These are phyloP conservation scores for Clunio marinus DNA, from an alignment of 2,888 invertebrate genomes.

Conservation along the genomic window DNA sequence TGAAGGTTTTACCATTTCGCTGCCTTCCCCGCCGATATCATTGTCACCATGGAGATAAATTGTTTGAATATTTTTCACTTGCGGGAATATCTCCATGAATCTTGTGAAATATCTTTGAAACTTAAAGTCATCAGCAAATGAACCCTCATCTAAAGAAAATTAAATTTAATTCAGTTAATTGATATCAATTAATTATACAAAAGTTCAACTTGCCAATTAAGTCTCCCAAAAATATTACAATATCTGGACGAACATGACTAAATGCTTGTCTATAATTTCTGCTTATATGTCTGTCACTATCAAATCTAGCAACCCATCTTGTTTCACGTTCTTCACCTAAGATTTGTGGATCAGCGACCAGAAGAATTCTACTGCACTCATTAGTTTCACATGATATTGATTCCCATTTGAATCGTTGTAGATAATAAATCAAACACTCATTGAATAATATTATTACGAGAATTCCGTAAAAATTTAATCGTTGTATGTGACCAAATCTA, in stretches of 20 bases:
- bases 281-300: constrained; percentile 72
- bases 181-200: constrained; percentile 19
- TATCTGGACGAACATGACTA: not conserved
- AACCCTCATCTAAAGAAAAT: constrained; percentile 74
- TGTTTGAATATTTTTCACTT: constrained; percentile 54
- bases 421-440: constrained; percentile 47
- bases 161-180: constrained; percentile 13
- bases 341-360: constrained; percentile 90
- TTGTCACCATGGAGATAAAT: constrained; percentile 94
- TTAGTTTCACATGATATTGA: constrained; percentile 48
- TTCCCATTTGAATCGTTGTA: constrained; percentile 48
- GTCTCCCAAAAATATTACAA: not conserved
- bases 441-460: constrained; percentile 47
- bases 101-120: constrained; percentile 71
- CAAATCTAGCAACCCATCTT: constrained; percentile 69
- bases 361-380: constrained; percentile 61
- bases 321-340: constrained; percentile 75
- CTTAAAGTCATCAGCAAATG: constrained; percentile 64
- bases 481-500: constrained; percentile 24
- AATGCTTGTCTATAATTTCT: constrained; percentile 24
- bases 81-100: constrained; percentile 62
- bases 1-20: constrained; percentile 60
- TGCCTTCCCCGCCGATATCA: constrained; percentile 92
- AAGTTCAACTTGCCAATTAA: not conserved
- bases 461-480: constrained; percentile 44